Evolutionary conservation across 2,888 invertebrate species (phyloP), one percentile per base, ranked within the genome.

Genomic region (Globia sparganii): DNA sequence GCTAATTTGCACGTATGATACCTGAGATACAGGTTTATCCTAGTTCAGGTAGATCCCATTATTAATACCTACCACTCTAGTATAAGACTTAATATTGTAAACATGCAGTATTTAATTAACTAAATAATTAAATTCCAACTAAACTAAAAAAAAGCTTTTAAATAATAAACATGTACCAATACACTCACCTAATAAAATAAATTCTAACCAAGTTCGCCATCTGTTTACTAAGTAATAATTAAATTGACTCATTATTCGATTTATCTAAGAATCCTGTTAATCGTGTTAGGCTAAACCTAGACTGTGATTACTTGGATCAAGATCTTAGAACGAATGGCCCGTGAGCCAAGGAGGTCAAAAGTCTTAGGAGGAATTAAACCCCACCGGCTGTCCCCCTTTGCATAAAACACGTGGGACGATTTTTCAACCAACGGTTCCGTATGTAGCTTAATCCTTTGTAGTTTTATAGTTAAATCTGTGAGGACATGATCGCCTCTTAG

Each of bases 311-410:
- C 64, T 72, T 65, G 75, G 40, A 78, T 58, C 72, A 82, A 75
- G 78, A 65, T 76, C 46, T 67, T 56, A 81, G 84, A 85, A 75
- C 75, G 80, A 85, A 86, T 87, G 77, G 73, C 74, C 72, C 78
- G 81, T 76, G 80, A 72, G 64, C 72, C 79, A 69, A 77, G 75
- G 80, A 78, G 83, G 81, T 84, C 78, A 43, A 40, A 72, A 72
- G 77, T 79, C 87, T 87, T 87, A 87, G 85, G 78, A 66, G 88
- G 87, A 75, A 87, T 88, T 87, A 87, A 75, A 85, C 79, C 81
- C 87, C 75, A 78, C 81, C 58, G 65, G 3, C 37, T 62, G 1
- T 13, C 71, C 72, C 70, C 64, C 62, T 75, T 78, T 78, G 81
- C 87, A 81, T 83, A 77, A 70, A 56, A 72, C 58, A 53, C 25